Evolutionary conservation across 2,888 invertebrate species (phyloP), one percentile per base, ranked within the genome.

Genomic region (Anthrax anthrax): DNA sequence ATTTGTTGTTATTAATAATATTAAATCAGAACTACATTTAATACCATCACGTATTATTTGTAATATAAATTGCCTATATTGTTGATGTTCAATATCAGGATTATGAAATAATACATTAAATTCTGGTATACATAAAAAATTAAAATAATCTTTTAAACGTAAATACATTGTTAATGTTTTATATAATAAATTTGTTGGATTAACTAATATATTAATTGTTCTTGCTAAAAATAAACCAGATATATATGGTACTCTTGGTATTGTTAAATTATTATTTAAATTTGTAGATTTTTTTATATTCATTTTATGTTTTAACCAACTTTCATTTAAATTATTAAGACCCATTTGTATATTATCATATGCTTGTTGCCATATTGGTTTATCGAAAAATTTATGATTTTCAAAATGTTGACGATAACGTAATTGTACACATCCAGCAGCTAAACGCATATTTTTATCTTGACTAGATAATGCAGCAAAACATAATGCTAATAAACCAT

Each of bases 81-180:
- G 73, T 18, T 74, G 72, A 45, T 77, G 73, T 54, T 82, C 76
- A 0, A 85, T 72, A 47, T 85, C 83, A 12, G 81, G 75, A 51
- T 85, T 88, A 60, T 87, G 83, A 59, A 92, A 82, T 36, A 92
- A 75, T 44, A 83, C 81, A 50, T 88, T 78, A 58, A 92, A 81
- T 61, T 94, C 92, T 0, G 94, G 94, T n/a, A 94, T 81, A 4
- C 79, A 75, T 14, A 76, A 73, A 16, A 91, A 70, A 60, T 90
- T 81, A 16, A 91, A 73, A 10, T 75, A 73, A 13, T 83, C 79
- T 63, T 88, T 90, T 2, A 85, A 79, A 57, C 84, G 75, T 36
- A 90, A 67, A 63, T 83, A 89, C 57, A 78, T 76, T 60, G 83
- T 81, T n/a, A 94, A 70, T 0, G 82, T 78, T 54, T 77, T 74